Base-by-base conservation (phyloP, 2,113 vertebrate species). In the Cottus gobio region DNA sequence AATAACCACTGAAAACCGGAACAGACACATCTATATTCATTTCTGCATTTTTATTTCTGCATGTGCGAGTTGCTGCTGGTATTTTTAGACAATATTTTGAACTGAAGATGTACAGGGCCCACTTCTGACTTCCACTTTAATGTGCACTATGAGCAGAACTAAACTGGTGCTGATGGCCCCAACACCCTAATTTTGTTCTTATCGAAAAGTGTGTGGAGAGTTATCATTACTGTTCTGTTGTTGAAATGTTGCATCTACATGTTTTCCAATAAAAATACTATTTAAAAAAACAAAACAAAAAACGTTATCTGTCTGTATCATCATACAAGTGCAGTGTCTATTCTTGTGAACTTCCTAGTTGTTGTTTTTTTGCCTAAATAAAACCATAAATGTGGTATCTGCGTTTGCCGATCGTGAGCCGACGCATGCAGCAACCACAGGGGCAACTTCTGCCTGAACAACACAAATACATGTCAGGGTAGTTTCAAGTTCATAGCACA, bases 21-120 rank as follows among this genome's bases (percentile, higher is more conserved):
- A 64, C 3, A 7, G 11, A 65, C 34, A 34, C 1, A 2, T 12
- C 20, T 8, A 9, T 36, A 9, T 18, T 66, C 8, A 16, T 37
- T 31, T 75, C 6, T 76, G 62, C 2, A 1, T 48, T 42, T 30
- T 56, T 2, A 31, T 24, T 42, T 31, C 5, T 50, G 64, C 8
- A 2, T 62, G 30, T 72, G 30, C 36, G 37, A 48, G 28, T 3
- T 1, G 2, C 6, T 1, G 9, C 1, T 63, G 4, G 36, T 70
- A 83, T 71, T 46, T 78, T 42, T 5, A 70, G n/a, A 48, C 2
- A 0, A 52, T 2, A 9, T 50, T 60, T 54, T 16, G 36, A 79
- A 79, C 80, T 57, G 62, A 82, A 83, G 75, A 77, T 28, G 54
- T 24, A n/a, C 11, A 9, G 18, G 16, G 12, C 13, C 12, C 10